Conservation (phyloP, 2,888 invertebrate species). For the Drosophila meridiana region DNA sequence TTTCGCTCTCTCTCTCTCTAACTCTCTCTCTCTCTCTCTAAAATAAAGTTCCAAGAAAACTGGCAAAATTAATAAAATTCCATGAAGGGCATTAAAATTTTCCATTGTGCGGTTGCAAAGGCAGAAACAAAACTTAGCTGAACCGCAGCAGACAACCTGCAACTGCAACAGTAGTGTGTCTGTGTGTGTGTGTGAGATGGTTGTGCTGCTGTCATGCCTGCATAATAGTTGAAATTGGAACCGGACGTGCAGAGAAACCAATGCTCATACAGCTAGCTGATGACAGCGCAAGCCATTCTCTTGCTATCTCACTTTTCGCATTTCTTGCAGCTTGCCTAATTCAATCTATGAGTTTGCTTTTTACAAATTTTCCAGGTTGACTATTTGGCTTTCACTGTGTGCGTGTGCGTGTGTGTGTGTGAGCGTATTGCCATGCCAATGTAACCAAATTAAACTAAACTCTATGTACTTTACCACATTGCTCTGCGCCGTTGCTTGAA, state of each 20-base stretch:
- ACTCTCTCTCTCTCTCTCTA: too few species aligned
- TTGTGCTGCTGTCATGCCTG: constrained; percentile 25
- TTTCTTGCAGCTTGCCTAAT: constrained; percentile 19
- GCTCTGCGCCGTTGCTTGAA: constrained; percentile 9
- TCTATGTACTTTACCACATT: constrained; percentile 17
- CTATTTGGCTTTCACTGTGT: not conserved
- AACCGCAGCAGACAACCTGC: constrained; percentile 21
- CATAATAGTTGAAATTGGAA: constrained; percentile 43
- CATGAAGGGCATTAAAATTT: constrained; percentile 42
- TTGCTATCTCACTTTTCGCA: not conserved
- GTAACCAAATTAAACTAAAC: constrained; percentile 40
- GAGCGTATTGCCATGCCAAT: constrained; percentile 24
- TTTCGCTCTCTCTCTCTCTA: not conserved
- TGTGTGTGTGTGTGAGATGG: constrained; percentile 7
- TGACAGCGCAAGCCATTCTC: constrained; percentile 18
- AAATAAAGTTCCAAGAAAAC: constrained; percentile 4
- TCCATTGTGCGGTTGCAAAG: constrained; percentile 16
- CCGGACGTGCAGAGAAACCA: constrained; percentile 49
- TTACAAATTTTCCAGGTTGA: constrained; percentile 16
- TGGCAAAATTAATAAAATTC: constrained; percentile 46
- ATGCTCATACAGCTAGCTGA: constrained; percentile 23
- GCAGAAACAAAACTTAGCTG: constrained; percentile 43
- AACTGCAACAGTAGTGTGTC: constrained; percentile 4
- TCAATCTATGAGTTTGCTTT: constrained; percentile 22
- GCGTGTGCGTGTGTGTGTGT: constrained; percentile 4